A percentile compares a stretch with the other conserved stretches of the same genome.
Conservation (phyloP, 2,113 vertebrate species). For the Haemorhous mexicanus region DNA sequence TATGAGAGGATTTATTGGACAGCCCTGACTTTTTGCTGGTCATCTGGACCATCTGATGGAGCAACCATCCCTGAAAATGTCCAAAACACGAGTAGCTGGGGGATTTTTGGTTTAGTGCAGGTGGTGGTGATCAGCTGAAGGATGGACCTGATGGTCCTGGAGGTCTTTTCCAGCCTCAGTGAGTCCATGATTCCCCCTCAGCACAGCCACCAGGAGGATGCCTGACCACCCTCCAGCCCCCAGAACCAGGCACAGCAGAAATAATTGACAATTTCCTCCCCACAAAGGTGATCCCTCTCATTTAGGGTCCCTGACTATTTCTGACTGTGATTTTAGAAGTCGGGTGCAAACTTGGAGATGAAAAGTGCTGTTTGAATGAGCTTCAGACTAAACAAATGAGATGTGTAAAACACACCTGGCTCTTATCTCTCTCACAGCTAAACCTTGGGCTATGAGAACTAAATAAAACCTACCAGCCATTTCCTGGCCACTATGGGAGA, state of each 20-base stretch:
- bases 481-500: conserved; percentile 68
- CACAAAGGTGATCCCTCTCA: neutral
- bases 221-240: neutral
- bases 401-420: conserved; percentile 84
- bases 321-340: neutral
- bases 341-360: neutral
- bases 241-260: neutral
- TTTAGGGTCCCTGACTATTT: neutral
- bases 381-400: conserved; percentile 88
- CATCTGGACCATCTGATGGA: neutral
- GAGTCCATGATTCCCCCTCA: neutral
- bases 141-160: neutral
- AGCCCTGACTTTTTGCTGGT: rapidly evolving
- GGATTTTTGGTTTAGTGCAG: neutral
- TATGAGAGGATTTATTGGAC: rapidly evolving
- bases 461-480: conserved; percentile 62
- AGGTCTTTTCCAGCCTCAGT: neutral
- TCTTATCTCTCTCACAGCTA: conserved; percentile 79
- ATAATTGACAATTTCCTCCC: neutral
- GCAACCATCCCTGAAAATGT: neutral
- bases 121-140: neutral
- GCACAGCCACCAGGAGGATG: neutral
- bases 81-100: rapidly evolving
- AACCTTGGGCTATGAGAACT: conserved; percentile 61
- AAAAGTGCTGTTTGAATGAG: conserved; percentile 59